Evolutionary conservation across 1,140 invertebrate genomes (phyloP), one percentile per base, ranked within the genome.

Genomic region (Drosophila neocordata): DNA sequence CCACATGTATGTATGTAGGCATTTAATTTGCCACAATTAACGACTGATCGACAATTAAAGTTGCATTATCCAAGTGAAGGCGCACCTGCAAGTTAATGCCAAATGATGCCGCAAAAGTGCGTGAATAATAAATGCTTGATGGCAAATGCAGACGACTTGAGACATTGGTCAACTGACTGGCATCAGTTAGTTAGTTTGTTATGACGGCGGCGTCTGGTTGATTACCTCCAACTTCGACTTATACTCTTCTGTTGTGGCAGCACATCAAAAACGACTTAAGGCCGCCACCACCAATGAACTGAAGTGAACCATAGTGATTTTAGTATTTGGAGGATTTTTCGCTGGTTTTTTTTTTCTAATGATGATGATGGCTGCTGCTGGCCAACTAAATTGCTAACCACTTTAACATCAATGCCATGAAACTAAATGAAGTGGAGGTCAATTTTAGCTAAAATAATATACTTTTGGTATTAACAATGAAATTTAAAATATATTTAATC

Each of bases 251-350:
- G n/a, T n/a, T 18, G 15, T 20, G 41, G 41, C 41, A 31, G 70
- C 65, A 65, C 74, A 77, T 77, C 74, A 77, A 77, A 77, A 77
- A 77, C 74, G 65, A 77, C 65, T 77, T 77, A 77, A 77, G 74
- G 70, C 70, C 74, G 73, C 58, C 69, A 59, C 65, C 65, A 35
- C 9, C 9, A 35, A 1, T 12, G 34, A 35, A 48, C 15, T 11
- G 41, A 1, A 6, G 41, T 44, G 15, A 48, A 48, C 15, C 41
- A 48, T 15, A 11, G 13, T 18, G 41, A 7, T 5, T 8, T 9
- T 18, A 44, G 60, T 76, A 57, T 77, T 77, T 77, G 70, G 74
- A 69, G 65, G 74, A 73, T 69, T 77, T 77, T 77, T 73, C 74
- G 66, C 70, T 73, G 70, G n/a, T n/a, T n/a, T n/a, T n/a, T n/a